phyloP scores from a whole-genome alignment of 2,797 vertebrate genomes.

The Onychomys arenicola region DNA sequence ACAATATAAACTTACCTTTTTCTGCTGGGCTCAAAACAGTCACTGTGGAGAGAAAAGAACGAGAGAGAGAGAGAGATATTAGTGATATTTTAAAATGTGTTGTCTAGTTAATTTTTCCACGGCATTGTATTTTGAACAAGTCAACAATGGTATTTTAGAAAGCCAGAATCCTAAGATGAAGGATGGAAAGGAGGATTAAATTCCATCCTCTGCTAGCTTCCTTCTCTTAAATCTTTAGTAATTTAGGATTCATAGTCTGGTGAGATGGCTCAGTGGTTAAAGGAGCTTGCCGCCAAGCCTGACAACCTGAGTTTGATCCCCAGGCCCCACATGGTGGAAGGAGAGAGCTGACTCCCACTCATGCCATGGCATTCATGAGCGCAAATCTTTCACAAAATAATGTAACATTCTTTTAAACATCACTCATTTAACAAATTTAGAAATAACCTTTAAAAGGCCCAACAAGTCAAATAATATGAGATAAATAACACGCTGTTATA shows the following conservation, averaged over 20 bases:
- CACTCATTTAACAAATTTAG: conserved; percentile 33
- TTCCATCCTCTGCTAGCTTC: conserved; percentile 32
- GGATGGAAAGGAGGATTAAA: conserved; percentile 18
- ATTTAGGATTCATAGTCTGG: not conserved
- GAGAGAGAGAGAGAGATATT: conserved; percentile 83
- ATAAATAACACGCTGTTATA: not conserved
- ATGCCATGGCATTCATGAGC: not conserved
- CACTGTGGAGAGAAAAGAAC: conserved; percentile 89
- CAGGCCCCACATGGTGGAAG: too few species aligned
- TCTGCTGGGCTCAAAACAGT: conserved; percentile 94
- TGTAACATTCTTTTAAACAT: not conserved
- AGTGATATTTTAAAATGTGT: conserved; percentile 59
- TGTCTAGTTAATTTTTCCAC: conserved; percentile 47
- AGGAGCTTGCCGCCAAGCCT: not conserved
- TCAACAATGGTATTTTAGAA: conserved; percentile 37
- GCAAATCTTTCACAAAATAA: not conserved
- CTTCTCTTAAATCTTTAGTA: conserved; percentile 32
- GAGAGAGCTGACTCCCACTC: not conserved
- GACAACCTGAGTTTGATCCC: not conserved
- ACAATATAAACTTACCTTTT: conserved; percentile 90
- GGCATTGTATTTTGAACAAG: conserved; percentile 45
- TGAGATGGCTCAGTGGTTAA: not conserved
- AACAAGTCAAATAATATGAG: conserved; percentile 12
- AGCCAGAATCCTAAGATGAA: conserved; percentile 32
- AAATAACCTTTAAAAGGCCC: not conserved